Percentiles rank a stretch among this genome's conserved stretches.
Conservation (phyloP, 1,140 invertebrate genomes). For the Apis florea region DNA sequence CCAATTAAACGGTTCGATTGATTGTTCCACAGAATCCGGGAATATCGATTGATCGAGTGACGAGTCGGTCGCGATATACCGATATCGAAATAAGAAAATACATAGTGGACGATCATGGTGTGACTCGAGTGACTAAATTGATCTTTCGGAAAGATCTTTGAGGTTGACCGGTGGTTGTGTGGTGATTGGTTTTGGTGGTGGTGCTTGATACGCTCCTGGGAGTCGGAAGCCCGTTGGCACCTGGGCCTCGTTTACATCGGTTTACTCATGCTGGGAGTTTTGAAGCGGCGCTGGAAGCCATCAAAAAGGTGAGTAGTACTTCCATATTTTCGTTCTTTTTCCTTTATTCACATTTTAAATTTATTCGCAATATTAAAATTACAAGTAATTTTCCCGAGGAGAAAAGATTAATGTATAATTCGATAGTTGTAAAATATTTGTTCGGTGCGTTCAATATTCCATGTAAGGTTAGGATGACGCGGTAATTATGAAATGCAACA, state of each 20-base stretch:
- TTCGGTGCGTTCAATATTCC: background rate
- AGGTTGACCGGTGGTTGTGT: constrained; percentile 53
- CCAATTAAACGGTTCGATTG: background rate
- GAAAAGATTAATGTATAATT: background rate
- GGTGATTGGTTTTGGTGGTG: constrained; percentile 63
- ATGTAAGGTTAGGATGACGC: background rate
- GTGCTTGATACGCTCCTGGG: constrained; percentile 54
- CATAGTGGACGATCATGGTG: constrained; percentile 46
- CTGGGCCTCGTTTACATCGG: constrained; percentile 54
- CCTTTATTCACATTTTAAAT: background rate
- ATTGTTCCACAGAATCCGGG: background rate
- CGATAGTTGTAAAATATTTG: background rate
- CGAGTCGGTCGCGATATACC: background rate
- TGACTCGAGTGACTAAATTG: constrained; percentile 42
- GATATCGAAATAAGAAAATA: constrained; percentile 19
- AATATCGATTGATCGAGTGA: constrained; percentile 29
- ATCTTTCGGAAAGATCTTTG: constrained; percentile 48
- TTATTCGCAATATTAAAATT: background rate
- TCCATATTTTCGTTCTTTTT: background rate
- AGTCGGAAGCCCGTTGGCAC: constrained; percentile 51
- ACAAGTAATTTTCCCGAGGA: background rate
- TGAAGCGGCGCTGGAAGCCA: constrained; percentile 77
- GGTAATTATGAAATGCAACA: constrained; percentile 2
- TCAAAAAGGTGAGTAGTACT: constrained; percentile 71
- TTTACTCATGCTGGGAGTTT: constrained; percentile 73